phyloP scores from a whole-genome alignment of 2,797 vertebrate genomes.

The Gila robusta region DNA sequence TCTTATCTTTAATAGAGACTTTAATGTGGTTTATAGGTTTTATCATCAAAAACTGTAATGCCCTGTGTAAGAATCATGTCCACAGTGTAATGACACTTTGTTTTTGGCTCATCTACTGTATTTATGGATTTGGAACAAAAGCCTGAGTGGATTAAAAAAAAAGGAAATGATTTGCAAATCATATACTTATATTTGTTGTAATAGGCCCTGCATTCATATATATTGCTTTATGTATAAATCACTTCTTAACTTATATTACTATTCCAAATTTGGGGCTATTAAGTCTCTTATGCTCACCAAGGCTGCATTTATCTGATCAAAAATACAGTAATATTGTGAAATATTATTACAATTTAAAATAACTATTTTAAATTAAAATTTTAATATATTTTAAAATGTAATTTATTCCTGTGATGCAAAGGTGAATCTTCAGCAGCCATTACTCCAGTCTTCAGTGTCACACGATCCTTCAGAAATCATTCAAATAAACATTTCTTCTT shows the following conservation, averaged over 20 bases:
- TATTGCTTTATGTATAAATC: slow-evolving; percentile 53
- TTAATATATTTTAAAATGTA: neutral
- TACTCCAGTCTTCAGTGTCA: neutral
- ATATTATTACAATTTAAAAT: neutral
- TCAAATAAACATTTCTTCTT: neutral
- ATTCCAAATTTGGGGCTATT: neutral
- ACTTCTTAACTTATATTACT: neutral
- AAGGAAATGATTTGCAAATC: slow-evolving; percentile 4
- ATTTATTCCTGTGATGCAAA: neutral
- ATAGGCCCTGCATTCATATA: slow-evolving; percentile 46
- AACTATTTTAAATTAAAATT: neutral
- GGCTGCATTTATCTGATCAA: neutral
- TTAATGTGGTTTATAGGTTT: slow-evolving; percentile 33
- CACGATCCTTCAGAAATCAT: neutral
- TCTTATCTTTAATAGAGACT: slow-evolving; percentile 43
- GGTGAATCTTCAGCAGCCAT: neutral
- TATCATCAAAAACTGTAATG: slow-evolving; percentile 34
- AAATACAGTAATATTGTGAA: neutral
- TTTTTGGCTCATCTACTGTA: slow-evolving; percentile 27
- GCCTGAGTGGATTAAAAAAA: slow-evolving; percentile 15
- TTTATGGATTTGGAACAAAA: slow-evolving; percentile 24
- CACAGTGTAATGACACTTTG: slow-evolving; percentile 32
- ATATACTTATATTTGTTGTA: neutral
- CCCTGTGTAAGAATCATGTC: slow-evolving; percentile 19
- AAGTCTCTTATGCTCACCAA: neutral